Percentiles rank a stretch among this genome's conserved stretches.
Evolutionary conservation across 2,888 invertebrate species (phyloP).

Genomic region (Druceiella hillmani): DNA sequence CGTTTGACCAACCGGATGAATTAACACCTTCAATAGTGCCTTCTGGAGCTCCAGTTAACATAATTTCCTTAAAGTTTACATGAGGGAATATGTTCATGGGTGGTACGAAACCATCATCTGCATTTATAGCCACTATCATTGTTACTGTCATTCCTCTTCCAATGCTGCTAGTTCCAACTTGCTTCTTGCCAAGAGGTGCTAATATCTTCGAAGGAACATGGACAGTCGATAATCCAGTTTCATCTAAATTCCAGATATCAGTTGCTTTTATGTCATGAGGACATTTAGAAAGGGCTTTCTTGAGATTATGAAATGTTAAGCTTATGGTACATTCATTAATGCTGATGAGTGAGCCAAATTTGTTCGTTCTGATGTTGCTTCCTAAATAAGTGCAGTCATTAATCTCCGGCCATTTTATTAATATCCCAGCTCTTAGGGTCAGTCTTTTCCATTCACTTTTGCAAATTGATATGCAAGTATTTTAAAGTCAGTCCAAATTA

Average conservation of each 20-base stretch:
- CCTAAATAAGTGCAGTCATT: conserved; percentile 23
- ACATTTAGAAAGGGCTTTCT: conserved; percentile 20
- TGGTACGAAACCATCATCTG: too few species aligned
- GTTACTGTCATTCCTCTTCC: too few species aligned
- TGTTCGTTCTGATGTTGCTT: conserved; percentile 26
- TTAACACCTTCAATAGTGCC: conserved; percentile 22
- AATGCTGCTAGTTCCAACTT: too few species aligned
- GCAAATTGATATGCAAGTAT: too few species aligned
- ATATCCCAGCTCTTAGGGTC: conserved; percentile 22
- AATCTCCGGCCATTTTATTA: conserved; percentile 16
- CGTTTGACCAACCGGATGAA: conserved; percentile 22
- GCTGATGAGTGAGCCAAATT: conserved; percentile 24
- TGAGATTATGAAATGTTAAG: conserved; percentile 23
- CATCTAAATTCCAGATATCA: conserved; percentile 26
- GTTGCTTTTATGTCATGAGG: conserved; percentile 18
- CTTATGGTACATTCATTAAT: conserved; percentile 24
- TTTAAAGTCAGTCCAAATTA: too few species aligned
- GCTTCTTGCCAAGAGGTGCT: conserved; percentile 25
- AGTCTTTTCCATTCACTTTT: conserved; percentile 21
- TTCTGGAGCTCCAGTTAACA: too few species aligned
- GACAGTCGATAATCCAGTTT: conserved; percentile 27
- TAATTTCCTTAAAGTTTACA: too few species aligned
- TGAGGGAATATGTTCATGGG: too few species aligned
- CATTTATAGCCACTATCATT: too few species aligned
- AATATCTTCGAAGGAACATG: conserved; percentile 26